phyloP scores from a whole-genome alignment of 2,113 vertebrate genomes.

The Pangasianodon gigas region DNA sequence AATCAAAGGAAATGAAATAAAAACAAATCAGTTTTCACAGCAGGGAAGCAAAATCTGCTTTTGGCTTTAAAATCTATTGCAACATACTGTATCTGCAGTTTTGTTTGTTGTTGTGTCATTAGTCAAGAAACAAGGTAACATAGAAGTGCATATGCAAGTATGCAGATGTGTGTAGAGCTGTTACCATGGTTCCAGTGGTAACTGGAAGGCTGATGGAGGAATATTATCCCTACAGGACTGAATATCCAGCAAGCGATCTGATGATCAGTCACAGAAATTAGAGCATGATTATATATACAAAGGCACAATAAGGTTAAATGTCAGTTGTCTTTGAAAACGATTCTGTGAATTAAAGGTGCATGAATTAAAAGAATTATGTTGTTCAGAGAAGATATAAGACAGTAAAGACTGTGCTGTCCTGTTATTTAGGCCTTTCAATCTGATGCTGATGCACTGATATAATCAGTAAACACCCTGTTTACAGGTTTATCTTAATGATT shows the following conservation, averaged over 20 bases:
- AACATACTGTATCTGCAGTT: conserved; percentile 19
- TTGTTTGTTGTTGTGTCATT: conserved; percentile 19
- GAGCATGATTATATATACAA: background rate
- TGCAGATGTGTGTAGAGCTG: conserved; percentile 1
- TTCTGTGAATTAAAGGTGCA: background rate
- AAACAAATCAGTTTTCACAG: conserved; percentile 27
- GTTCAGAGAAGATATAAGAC: background rate
- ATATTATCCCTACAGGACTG: background rate
- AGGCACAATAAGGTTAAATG: background rate
- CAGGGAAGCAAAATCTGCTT: conserved; percentile 20
- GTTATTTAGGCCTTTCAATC: background rate
- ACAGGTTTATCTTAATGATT: conserved; percentile 7
- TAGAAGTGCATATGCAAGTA: background rate
- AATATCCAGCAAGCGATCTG: background rate
- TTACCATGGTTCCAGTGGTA: conserved; percentile 14
- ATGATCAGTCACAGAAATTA: background rate
- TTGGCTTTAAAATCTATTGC: conserved; percentile 21
- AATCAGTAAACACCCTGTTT: background rate
- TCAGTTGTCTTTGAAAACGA: background rate
- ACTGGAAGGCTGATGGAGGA: background rate
- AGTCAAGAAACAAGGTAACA: conserved; percentile 19
- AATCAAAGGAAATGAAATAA: conserved; percentile 32
- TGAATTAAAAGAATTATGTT: background rate
- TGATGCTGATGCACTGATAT: background rate
- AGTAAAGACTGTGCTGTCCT: background rate